These are phyloP conservation scores for Sciaenops ocellatus DNA, from an alignment of 2,797 vertebrate species.

Conservation along the genomic window DNA sequence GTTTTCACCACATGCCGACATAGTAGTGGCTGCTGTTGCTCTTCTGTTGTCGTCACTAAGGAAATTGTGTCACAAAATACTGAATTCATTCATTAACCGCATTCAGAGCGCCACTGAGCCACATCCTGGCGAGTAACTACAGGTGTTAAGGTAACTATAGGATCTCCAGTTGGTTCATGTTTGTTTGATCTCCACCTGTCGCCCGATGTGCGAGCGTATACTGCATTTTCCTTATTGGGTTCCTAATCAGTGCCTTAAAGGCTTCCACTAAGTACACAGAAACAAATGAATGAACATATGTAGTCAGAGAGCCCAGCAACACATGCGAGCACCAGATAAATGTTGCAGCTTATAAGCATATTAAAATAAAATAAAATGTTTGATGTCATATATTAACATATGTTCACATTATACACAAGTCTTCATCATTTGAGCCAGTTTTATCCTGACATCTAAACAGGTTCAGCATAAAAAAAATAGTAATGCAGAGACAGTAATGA, in stretches of 20 bases:
- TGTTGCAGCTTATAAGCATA: neutral
- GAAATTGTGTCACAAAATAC: conserved; percentile 17
- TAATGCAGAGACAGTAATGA: conserved; percentile 17
- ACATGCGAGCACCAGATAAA: conserved; percentile 4
- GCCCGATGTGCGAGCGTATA: neutral
- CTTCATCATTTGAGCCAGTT: conserved; percentile 1
- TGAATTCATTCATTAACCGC: neutral
- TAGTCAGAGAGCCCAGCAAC: neutral
- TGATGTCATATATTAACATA: neutral
- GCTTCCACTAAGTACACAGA: conserved; percentile 14
- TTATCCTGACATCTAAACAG: neutral
- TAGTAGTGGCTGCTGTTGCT: neutral
- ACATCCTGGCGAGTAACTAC: conserved; percentile 6
- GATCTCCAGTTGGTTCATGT: neutral
- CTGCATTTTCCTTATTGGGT: neutral
- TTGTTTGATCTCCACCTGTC: conserved; percentile 17
- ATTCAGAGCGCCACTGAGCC: conserved; percentile 2
- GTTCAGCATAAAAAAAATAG: conserved; percentile 11
- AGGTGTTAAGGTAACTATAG: neutral
- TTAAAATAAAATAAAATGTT: conserved; percentile 27
- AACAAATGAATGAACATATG: neutral
- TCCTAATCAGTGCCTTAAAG: conserved; percentile 20
- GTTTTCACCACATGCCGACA: neutral
- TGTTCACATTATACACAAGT: conserved; percentile 42
- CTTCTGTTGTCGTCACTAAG: neutral